phyloP scores from a whole-genome alignment of 2,888 invertebrate species.

The Glyphotaelius pellucidus region DNA sequence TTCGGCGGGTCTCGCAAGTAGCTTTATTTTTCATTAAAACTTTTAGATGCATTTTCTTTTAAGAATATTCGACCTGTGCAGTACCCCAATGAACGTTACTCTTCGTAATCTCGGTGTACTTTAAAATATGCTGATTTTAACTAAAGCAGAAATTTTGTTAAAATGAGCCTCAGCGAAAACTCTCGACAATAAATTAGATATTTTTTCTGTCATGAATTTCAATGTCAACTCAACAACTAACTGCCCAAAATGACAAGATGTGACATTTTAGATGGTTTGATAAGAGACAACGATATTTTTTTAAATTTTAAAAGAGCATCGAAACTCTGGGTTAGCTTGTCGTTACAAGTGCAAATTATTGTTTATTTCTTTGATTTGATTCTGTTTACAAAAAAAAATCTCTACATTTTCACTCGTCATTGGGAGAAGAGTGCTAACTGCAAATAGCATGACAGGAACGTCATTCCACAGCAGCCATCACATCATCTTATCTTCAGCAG shows the following conservation, averaged over 20 bases:
- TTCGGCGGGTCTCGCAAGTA: neutral
- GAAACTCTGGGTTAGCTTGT: too few relatives aligned
- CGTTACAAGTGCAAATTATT: neutral
- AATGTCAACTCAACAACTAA: too few relatives aligned
- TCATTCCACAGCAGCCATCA: neutral
- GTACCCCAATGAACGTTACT: neutral
- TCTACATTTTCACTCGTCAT: neutral
- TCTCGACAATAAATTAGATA: too few relatives aligned
- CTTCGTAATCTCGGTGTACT: neutral
- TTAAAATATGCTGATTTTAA: neutral
- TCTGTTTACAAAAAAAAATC: neutral
- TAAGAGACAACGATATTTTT: too few relatives aligned
- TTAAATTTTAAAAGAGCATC: too few relatives aligned
- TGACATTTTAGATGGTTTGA: too few relatives aligned
- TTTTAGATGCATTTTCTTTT: constrained; percentile 2
- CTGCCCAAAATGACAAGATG: too few relatives aligned
- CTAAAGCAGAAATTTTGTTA: neutral
- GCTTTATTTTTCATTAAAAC: neutral
- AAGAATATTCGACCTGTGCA: neutral
- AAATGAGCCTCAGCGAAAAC: too few relatives aligned
- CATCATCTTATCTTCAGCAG: neutral
- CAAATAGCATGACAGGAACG: neutral
- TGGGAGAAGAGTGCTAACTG: neutral
- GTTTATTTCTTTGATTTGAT: neutral
- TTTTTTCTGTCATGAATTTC: neutral